Evolutionary conservation across 1,140 invertebrate genomes (phyloP), one percentile per base, ranked within the genome.

Genomic region (Geopemphigus sp.): DNA sequence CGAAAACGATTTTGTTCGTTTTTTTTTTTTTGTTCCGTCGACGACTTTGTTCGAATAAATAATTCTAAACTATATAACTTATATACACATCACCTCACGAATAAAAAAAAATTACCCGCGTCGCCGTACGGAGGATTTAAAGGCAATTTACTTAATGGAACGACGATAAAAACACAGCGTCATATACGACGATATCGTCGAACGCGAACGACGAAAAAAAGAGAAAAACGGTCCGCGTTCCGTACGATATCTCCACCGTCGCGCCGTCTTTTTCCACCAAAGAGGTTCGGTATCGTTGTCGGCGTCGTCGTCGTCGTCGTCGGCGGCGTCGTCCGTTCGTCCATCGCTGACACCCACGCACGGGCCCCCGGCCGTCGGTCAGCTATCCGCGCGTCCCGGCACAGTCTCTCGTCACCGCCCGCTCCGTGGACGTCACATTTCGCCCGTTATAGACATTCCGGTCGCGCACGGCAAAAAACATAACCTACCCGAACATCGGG

Each of bases 101-200:
- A 22, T 8, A 24, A 68, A 68, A 47, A 22, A 47, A 22, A 39
- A 45, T n/a, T n/a, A n/a, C n/a, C n/a, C n/a, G n/a, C n/a, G n/a
- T n/a, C 32, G 32, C 8, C 8, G 32, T 39, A 39, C 32, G 32
- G 8, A 50, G 22, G 66, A 68, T 68, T 26, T 26, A 50, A 47
- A 26, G 45, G 66, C 66, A 68, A 68, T 68, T 68, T 26, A 26
- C 66, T 26, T 47, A 47, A 68, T 47, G 64, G 64, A 24, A 68
- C 2, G 22, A 15, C 45, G 45, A 17, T n/a, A n/a, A n/a, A n/a
- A n/a, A n/a, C n/a, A n/a, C n/a, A n/a, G n/a, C 24, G 47, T 50
- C 64, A 10, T 32, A n/a, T 26, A 4, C 2, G 15, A 63, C 8
- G 11, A 39, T 50, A 50, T 50, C 14, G 47, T 50, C 5, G 5